Conservation (phyloP, 2,797 vertebrate species). For the Lateolabrax maculatus region DNA sequence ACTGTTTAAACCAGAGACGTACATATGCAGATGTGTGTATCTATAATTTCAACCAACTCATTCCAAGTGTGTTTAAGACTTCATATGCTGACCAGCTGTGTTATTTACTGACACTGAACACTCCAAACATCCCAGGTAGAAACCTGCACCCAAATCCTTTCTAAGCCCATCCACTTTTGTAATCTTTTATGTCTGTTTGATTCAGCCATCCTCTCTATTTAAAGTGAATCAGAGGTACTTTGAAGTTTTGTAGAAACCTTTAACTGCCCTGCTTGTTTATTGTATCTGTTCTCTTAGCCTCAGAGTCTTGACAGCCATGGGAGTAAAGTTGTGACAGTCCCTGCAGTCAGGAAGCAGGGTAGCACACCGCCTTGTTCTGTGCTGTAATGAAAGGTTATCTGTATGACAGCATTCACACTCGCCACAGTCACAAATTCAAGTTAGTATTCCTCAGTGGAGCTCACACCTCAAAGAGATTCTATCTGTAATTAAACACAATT, state of each 20-base stretch:
- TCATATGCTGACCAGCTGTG: constrained; percentile 31
- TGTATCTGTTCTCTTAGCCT: constrained; percentile 18
- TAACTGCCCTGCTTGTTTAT: constrained; percentile 22
- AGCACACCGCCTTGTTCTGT: constrained; percentile 37
- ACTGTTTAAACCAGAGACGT: too few species aligned
- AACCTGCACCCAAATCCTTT: too few species aligned
- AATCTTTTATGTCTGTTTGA: constrained; percentile 37
- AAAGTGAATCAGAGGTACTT: constrained; percentile 24
- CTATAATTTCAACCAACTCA: too few species aligned
- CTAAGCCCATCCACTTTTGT: not conserved
- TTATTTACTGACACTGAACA: not conserved
- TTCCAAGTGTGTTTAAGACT: constrained; percentile 1
- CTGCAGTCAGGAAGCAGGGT: constrained; percentile 34
- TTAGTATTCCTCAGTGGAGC: not conserved
- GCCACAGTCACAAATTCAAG: not conserved
- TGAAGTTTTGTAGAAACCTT: constrained; percentile 14
- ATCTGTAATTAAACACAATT: constrained; percentile 1
- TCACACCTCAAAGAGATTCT: constrained; percentile 16
- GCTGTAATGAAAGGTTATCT: constrained; percentile 29
- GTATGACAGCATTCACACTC: constrained; percentile 1
- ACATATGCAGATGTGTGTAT: too few species aligned
- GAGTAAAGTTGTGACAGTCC: not conserved
- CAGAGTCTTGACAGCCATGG: not conserved
- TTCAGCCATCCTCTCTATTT: constrained; percentile 23
- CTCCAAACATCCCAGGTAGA: constrained; percentile 23